Conservation (phyloP, 2,113 vertebrate species). For the Mixornis gularis region DNA sequence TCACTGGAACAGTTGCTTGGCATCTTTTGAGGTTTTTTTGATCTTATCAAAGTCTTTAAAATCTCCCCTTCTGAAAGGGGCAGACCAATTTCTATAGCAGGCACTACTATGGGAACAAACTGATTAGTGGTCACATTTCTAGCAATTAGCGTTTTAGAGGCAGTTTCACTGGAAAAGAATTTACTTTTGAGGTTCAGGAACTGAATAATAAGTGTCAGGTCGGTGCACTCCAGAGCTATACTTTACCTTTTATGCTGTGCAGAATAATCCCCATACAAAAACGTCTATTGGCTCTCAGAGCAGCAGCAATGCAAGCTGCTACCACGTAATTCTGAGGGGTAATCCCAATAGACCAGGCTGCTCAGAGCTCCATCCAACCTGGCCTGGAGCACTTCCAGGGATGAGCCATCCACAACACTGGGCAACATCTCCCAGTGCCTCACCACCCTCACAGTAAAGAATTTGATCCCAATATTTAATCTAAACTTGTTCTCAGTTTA, state of each 20-base stretch:
- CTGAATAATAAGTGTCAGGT: not conserved
- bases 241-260: not conserved
- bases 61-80: not conserved
- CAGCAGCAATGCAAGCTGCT: not conserved
- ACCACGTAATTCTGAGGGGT: not conserved
- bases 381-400: not conserved
- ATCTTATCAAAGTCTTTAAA: not conserved
- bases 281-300: not conserved
- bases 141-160: constrained; percentile 22
- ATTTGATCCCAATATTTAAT: not conserved
- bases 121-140: not conserved
- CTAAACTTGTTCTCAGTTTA: not conserved
- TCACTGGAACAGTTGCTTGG: not conserved
- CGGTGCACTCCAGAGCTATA: not conserved
- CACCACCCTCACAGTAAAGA: not conserved
- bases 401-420: not conserved
- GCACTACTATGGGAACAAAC: not conserved
- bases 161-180: not conserved
- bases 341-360: not conserved
- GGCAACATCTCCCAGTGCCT: not conserved
- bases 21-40: not conserved
- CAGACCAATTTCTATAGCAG: not conserved
- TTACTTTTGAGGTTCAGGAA: constrained; percentile 23
- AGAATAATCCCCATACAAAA: not conserved
- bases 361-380: not conserved